Percentiles rank a stretch among this genome's conserved stretches.
These are phyloP conservation scores for Carcharodon carcharias DNA, from an alignment of 2,797 vertebrate genomes.

Conservation along the genomic window DNA sequence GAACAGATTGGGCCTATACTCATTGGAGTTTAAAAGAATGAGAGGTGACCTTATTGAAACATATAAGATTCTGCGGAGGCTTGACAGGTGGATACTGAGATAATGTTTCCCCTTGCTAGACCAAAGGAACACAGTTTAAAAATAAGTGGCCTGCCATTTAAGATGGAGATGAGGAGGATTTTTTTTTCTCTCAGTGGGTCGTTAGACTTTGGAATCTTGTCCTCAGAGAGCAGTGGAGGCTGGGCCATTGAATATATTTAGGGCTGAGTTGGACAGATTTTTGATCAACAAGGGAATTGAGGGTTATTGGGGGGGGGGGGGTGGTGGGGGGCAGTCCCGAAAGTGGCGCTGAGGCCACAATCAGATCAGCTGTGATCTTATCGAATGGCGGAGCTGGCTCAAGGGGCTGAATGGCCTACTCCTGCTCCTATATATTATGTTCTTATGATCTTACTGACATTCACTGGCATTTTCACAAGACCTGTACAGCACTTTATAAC, in stretches of 20 bases:
- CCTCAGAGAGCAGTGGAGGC: background rate
- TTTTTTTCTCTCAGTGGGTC: background rate
- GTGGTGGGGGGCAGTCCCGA: background rate
- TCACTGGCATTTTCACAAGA: background rate
- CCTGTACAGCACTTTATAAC: background rate
- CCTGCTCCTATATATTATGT: background rate
- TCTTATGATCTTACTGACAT: background rate
- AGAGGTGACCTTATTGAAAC: too few relatives aligned
- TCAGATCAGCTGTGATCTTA: background rate
- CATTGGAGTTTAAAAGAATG: too few relatives aligned
- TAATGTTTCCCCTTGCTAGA: too few relatives aligned
- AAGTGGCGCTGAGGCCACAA: background rate
- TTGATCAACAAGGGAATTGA: background rate
- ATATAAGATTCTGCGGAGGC: too few relatives aligned
- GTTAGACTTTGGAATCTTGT: background rate
- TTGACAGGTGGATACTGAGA: too few relatives aligned
- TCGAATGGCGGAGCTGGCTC: background rate
- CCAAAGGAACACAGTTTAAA: too few relatives aligned
- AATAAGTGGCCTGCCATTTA: too few relatives aligned
- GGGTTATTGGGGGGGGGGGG: too few relatives aligned
- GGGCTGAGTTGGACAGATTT: background rate
- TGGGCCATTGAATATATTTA: background rate
- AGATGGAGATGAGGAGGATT: too few relatives aligned
- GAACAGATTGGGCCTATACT: too few relatives aligned
- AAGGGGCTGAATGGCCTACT: background rate